Base-by-base conservation (phyloP, 2,797 vertebrate genomes). In the Scomberomorus guttatus region DNA sequence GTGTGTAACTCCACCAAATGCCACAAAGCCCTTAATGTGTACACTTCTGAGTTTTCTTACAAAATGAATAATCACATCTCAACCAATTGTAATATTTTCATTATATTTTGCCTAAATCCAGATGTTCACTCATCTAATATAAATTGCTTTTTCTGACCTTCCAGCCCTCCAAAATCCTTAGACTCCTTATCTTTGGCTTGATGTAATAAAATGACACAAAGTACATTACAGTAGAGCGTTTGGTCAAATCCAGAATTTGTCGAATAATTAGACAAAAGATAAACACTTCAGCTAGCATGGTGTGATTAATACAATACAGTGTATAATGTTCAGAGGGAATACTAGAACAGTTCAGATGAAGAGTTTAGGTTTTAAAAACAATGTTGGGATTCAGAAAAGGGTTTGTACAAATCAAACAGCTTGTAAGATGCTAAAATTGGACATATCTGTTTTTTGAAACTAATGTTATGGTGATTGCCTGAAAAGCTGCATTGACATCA, bases 151-250 rank as follows among this genome's bases (percentile, higher is more conserved):
- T 50, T 2, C 2, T 22, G 11, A 44, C 22, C 15, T 7, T 32
- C 5, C 17, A 44, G 13, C 11, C 7, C 39, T 25, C 44, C 37
- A 60, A 44, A 32, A 69, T 32, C 29, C 6, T 32, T 29, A 34
- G 29, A 42, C 22, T 20, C 22, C 9, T 68, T 22, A 15, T 83
- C 85, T 81, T 84, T 84, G 79, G 79, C 29, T n/a, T 61, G 66
- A 67, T 55, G 54, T 25, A 24, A 74, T 58, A 11, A 48, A 20
- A 58, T 42, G 3, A 44, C 22, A 50, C 4, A 15, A 34, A 32
- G 50, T 34, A 58, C 66, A 70, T 14, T 70, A 70, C 32, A 59
- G 59, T 6, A 34, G 34, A 58, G 34, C 63, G 59, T 56, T 32
- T 44, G 61, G 42, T 72, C 51, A 22, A 48, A 12, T 72, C 44